Base-by-base conservation (phyloP, 2,797 vertebrate genomes). In the Pampus argenteus region DNA sequence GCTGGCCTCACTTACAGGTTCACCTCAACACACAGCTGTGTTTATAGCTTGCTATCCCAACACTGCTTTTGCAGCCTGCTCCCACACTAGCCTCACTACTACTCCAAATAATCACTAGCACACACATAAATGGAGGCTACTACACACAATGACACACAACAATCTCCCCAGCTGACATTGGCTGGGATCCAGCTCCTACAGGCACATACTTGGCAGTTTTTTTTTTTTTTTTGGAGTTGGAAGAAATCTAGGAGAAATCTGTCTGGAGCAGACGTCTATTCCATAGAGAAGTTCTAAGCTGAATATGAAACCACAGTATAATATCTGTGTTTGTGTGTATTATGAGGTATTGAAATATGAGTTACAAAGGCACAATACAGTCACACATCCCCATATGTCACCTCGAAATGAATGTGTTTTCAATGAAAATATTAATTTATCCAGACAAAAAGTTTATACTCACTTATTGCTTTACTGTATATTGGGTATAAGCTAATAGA, bases 101-200 rank as follows among this genome's bases (percentile, higher is more conserved):
- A 50, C 67, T 72, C 61, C 40, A 74, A 68, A 80, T 60, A 83
- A 71, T 74, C 59, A 69, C 40, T 55, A 23, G 2, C 56, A 45
- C 47, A 20, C 29, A 49, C 51, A 36, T 40, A 31, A 40, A 44
- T 50, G 34, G 36, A 75, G 51, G 58, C 71, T 79, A 59, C 63
- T 70, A 62, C 73, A 74, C 73, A 74, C 76, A 20, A 42, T 74
- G 73, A 87, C 80, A 85, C 77, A 65, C 73, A 81, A 76, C 66
- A 76, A 80, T 62, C 58, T 81, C 80, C 79, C 81, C 74, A 87
- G 86, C 88, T 89, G 78, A 86, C 71, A 61, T 57, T 95, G 92
- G 92, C 86, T 34, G 17, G 40, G 54, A 17, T 84, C 88, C 88
- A 88, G 74, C 74, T 86, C 67, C 47, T 62, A 36, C 60, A 86